Evolutionary conservation across 2,888 invertebrate species (phyloP).

Genomic region (Priocnemis perturbator): DNA sequence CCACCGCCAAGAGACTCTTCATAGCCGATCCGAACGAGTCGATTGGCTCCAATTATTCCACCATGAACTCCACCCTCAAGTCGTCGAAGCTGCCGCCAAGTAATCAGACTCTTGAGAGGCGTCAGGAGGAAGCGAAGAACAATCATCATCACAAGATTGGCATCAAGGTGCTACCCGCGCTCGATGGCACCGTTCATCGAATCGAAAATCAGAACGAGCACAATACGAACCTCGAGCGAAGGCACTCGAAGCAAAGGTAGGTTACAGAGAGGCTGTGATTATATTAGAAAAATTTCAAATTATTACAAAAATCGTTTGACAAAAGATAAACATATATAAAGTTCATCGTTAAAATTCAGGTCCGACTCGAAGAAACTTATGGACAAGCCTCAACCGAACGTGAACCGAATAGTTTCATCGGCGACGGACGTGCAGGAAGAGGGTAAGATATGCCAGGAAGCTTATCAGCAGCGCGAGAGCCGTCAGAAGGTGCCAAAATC

Average conservation of each 20-base stretch:
- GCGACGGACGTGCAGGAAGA: slow-evolving; percentile 11
- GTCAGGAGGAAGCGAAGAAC: slow-evolving; percentile 77
- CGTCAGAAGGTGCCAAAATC: slow-evolving; percentile 56
- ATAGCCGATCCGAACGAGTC: slow-evolving; percentile 74
- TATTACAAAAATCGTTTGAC: too few species aligned
- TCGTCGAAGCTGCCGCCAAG: slow-evolving; percentile 67
- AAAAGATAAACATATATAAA: too few species aligned
- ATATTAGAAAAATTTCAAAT: too few species aligned
- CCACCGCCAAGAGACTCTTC: slow-evolving; percentile 71
- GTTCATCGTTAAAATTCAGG: too few species aligned
- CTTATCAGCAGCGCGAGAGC: slow-evolving; percentile 58
- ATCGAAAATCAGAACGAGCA: slow-evolving; percentile 73
- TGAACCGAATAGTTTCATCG: neutral
- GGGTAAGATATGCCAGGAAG: slow-evolving; percentile 40
- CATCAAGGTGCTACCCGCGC: slow-evolving; percentile 79
- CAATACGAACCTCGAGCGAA: slow-evolving; percentile 72
- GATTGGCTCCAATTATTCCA: slow-evolving; percentile 74
- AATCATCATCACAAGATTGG: slow-evolving; percentile 79
- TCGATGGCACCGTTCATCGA: slow-evolving; percentile 71
- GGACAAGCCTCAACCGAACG: neutral
- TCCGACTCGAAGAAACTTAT: neutral
- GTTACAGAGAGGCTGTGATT: slow-evolving; percentile 45
- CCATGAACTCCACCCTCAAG: slow-evolving; percentile 69
- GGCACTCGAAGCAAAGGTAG: slow-evolving; percentile 66
- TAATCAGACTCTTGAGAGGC: slow-evolving; percentile 62